Conservation (phyloP, 2,113 vertebrate genomes). For the Jaculus jaculus region DNA sequence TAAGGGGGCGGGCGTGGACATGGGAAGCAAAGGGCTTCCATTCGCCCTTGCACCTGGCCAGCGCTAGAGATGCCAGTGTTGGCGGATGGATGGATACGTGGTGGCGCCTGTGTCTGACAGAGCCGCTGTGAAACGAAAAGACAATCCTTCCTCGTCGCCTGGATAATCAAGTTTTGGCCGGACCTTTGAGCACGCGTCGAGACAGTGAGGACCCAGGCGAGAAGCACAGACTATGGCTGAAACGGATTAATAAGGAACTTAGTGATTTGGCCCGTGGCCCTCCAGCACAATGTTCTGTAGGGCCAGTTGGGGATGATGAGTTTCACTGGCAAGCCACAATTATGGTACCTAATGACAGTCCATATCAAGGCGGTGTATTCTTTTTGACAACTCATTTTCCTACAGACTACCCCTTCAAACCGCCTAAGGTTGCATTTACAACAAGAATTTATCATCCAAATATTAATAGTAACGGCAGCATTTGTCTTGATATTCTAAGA, state of each 20-base stretch:
- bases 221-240: too few relatives aligned
- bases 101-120: too few relatives aligned
- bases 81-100: too few relatives aligned
- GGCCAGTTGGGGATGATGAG: background rate
- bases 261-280: background rate
- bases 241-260: background rate
- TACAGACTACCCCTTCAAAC: background rate
- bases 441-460: conserved; percentile 85
- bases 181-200: too few relatives aligned
- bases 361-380: background rate
- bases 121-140: too few relatives aligned
- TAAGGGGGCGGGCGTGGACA: too few relatives aligned
- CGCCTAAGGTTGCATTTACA: background rate
- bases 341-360: background rate
- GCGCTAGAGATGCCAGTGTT: too few relatives aligned
- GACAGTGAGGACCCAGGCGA: too few relatives aligned
- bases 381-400: background rate
- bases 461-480: conserved; percentile 99
- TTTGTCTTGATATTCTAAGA: conserved; percentile 87
- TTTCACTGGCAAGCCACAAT: background rate
- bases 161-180: too few relatives aligned
- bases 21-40: too few relatives aligned
- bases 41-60: too few relatives aligned
- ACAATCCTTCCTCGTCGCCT: too few relatives aligned
- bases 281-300: background rate